Percentiles rank a stretch among this genome's conserved stretches.
Evolutionary conservation across 2,113 vertebrate species (phyloP).

Genomic region (Rhinichthys klamathensis): DNA sequence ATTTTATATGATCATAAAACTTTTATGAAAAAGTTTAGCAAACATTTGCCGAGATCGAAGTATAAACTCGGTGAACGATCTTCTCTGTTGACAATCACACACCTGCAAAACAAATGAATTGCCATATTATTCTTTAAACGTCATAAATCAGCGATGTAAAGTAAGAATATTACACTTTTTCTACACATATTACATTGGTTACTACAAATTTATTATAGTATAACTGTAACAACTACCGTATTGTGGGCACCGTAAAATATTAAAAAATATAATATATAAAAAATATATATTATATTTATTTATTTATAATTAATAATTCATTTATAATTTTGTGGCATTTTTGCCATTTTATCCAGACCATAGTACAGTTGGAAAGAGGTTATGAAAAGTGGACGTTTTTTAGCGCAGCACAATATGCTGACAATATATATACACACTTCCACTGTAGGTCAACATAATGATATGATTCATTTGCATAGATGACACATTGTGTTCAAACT

Average conservation of each 20-base stretch:
- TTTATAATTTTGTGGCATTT: too few relatives aligned
- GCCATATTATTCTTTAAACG: neutral
- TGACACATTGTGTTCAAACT: slow-evolving; percentile 45
- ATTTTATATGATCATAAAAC: too few relatives aligned
- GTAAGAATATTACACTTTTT: neutral
- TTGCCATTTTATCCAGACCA: too few relatives aligned
- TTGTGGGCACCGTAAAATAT: neutral
- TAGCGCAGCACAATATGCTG: too few relatives aligned
- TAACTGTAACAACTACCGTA: neutral
- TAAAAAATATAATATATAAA: neutral
- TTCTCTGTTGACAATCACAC: neutral
- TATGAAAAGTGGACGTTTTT: neutral
- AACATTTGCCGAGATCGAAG: too few relatives aligned
- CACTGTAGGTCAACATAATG: neutral
- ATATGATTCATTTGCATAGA: neutral
- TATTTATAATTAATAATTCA: neutral
- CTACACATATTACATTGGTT: too few relatives aligned
- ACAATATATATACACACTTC: neutral
- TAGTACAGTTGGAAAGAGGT: too few relatives aligned
- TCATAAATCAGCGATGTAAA: neutral
- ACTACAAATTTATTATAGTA: neutral
- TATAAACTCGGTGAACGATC: neutral
- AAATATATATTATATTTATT: neutral
- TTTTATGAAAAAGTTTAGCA: too few relatives aligned
- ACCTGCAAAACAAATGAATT: neutral